Base-by-base conservation (phyloP, 2,888 invertebrate genomes). In the Erebia epiphron region DNA sequence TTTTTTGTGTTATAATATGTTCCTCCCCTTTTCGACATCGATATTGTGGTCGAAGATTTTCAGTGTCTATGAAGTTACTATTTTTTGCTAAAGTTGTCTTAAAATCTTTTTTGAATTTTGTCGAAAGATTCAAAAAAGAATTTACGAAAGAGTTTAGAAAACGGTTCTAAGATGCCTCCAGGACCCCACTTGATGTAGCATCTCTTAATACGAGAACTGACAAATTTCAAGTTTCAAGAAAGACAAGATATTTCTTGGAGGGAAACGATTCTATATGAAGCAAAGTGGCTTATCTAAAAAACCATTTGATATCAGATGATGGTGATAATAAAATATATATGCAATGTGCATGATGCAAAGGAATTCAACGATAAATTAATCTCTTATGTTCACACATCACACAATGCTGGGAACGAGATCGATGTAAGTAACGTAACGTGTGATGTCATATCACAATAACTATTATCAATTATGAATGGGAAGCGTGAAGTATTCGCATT, bases 321-420 rank as follows among this genome's bases (percentile, higher is more conserved):
- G 16, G 18, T 43, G 16, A 43, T 43, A 16, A 18, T 18, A 41
- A 57, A 26, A 26, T n/a, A n/a, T 35, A 35, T 35, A 2, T 46
- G 5, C 41, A n/a, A 58, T 35, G 16, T 43, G 43, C 43, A 26
- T 9, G 41, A 41, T 52, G 54, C 54, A 58, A 46, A 69, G 66
- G 69, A 66, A 69, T 61, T 35, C 41, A 63, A 14, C 49, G 61
- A 57, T 65, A 65, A 18, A 56, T 35, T 35, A 35, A 5, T 64
- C 57, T 46, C 58, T 67, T 61, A 68, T 70, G 60, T 60, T 67
- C 68, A 52, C 63, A 67, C 58, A 57, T 35, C 62, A 70, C 68
- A 63, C 69, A 63, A 77, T 74, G 73, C 69, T 77, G 76, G 75
- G 78, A 80, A 77, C 73, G 74, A 73, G 77, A 75, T 75, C 70